Conservation (phyloP, 1,140 invertebrate genomes). For the Sinella curviseta region DNA sequence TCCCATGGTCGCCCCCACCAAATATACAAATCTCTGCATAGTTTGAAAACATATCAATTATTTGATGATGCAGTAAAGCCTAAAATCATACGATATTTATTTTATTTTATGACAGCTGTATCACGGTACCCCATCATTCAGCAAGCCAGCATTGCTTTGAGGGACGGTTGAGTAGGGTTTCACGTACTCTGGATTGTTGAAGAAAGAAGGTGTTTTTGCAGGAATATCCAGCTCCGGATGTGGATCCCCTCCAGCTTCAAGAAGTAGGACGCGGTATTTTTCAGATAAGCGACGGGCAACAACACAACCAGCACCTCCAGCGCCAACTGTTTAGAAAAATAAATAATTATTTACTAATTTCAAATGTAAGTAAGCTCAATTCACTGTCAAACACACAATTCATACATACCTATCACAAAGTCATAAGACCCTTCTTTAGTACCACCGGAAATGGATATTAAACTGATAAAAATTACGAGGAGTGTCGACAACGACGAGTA, state of each 20-base stretch:
- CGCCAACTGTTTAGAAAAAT: background rate
- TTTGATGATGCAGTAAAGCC: background rate
- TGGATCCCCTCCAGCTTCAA: background rate
- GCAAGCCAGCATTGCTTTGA: too few relatives aligned
- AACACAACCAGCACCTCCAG: background rate
- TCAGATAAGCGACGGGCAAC: background rate
- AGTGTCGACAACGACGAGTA: too few relatives aligned
- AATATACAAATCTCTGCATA: conserved; percentile 46
- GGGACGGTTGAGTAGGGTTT: too few relatives aligned
- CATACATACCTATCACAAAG: too few relatives aligned
- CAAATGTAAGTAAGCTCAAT: too few relatives aligned
- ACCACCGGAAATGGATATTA: too few relatives aligned
- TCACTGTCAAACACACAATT: too few relatives aligned
- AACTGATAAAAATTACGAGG: too few relatives aligned
- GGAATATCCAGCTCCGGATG: background rate
- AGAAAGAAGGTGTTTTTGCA: background rate
- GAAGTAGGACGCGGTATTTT: background rate
- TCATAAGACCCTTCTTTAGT: too few relatives aligned
- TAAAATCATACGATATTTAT: too few relatives aligned
- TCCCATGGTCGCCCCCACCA: conserved; percentile 58
- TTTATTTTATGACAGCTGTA: too few relatives aligned
- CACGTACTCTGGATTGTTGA: background rate
- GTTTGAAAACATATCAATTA: background rate
- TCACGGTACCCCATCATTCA: too few relatives aligned
- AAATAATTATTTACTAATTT: background rate